phyloP scores from a whole-genome alignment of 2,888 invertebrate species.

The Gari tellinella region DNA sequence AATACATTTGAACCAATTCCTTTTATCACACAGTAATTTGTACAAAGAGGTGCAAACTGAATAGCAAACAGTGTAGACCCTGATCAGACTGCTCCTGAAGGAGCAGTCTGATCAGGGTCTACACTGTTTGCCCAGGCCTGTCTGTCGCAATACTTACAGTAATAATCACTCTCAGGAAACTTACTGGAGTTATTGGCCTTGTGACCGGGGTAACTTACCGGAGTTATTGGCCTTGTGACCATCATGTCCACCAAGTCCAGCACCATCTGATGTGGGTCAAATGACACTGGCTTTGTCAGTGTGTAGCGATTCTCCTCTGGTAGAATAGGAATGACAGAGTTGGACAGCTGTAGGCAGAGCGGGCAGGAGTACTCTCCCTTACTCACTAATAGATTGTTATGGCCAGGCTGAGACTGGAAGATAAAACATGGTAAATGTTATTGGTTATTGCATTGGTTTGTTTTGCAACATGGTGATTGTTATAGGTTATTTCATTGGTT shows the following conservation, averaged over 20 bases:
- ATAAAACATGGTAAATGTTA: not conserved
- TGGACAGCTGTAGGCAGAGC: constrained; percentile 95
- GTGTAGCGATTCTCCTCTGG: constrained; percentile 76
- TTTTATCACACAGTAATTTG: no score
- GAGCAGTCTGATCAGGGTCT: no score
- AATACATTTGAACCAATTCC: no score
- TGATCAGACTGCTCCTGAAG: no score
- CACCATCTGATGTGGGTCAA: constrained; percentile 70
- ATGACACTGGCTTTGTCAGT: constrained; percentile 71
- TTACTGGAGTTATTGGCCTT: constrained; percentile 78
- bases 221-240: constrained; percentile 76
- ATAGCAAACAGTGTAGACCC: no score
- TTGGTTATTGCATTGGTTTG: no score
- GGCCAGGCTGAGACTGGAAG: constrained; percentile 48
- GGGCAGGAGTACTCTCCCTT: constrained; percentile 95
- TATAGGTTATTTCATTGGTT: no score
- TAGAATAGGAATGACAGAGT: constrained; percentile 91
- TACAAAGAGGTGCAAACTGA: no score
- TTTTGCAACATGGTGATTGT: no score
- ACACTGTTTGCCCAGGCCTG: no score
- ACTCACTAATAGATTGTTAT: constrained; percentile 83
- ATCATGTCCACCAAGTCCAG: constrained; percentile 86
- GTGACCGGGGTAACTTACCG: constrained; percentile 71
- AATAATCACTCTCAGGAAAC: constrained; percentile 47
- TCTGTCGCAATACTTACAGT: no score